A percentile compares a stretch with the other conserved stretches of the same genome.
Conservation (phyloP, 1,140 invertebrate genomes). For the Pygmarrhopalites habei region DNA sequence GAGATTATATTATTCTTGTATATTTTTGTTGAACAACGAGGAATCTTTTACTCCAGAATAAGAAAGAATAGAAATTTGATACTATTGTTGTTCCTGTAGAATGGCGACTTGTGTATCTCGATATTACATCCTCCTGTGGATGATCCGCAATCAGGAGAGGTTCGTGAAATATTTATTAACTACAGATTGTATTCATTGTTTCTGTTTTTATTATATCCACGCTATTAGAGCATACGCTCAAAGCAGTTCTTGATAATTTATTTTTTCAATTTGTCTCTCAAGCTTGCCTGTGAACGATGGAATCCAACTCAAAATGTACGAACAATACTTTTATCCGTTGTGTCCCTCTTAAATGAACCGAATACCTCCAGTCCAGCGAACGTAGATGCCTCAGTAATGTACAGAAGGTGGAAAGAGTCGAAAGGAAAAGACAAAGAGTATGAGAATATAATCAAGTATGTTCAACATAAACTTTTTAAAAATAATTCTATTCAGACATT, state of each 20-base stretch:
- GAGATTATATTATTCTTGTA: no score
- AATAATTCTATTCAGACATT: no score
- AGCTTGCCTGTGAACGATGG: conserved; percentile 98
- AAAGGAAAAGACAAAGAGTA: conserved; percentile 99
- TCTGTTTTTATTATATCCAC: no score
- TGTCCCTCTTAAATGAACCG: conserved; percentile 97
- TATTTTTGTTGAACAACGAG: no score
- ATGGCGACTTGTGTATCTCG: conserved; percentile 98
- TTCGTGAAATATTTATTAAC: no score
- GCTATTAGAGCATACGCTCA: no score
- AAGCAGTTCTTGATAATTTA: no score
- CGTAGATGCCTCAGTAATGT: conserved; percentile 99
- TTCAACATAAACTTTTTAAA: no score
- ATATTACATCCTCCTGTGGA: conserved; percentile 93
- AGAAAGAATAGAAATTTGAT: no score
- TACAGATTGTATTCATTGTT: no score
- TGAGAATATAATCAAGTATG: conserved; percentile 95
- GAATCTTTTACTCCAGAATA: no score
- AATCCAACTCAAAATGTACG: conserved; percentile 99
- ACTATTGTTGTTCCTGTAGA: conserved; percentile 72
- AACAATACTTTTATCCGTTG: conserved; percentile 95
- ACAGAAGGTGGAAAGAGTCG: conserved; percentile 95
- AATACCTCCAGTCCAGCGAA: conserved; percentile 99
- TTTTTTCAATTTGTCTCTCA: no score
- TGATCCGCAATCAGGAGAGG: conserved; percentile 89